phyloP scores from a whole-genome alignment of 1,140 invertebrate species.

The Drosophila asahinai region DNA sequence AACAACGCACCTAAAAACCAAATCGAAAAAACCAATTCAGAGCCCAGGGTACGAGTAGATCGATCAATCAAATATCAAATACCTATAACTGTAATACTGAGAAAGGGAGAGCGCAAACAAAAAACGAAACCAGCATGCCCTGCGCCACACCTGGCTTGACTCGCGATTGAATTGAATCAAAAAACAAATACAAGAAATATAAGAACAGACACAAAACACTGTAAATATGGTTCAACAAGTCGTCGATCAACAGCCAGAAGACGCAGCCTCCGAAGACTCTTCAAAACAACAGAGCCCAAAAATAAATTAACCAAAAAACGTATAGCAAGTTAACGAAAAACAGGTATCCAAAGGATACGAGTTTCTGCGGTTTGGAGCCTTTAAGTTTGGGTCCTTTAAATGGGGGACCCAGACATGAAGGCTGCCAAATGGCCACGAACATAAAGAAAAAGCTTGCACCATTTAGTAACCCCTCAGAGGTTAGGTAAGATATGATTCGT shows the following conservation, averaged over 20 bases:
- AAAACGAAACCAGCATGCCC: slow-evolving; percentile 73
- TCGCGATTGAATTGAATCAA: slow-evolving; percentile 82
- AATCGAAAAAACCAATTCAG: slow-evolving; percentile 48
- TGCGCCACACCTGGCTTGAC: slow-evolving; percentile 83
- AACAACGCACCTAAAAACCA: slow-evolving; percentile 57
- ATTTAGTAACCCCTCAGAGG: slow-evolving; percentile 46
- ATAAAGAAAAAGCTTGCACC: slow-evolving; percentile 13
- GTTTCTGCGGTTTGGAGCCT: slow-evolving; percentile 51
- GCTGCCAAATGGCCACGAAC: slow-evolving; percentile 28
- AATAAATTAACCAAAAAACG: slow-evolving; percentile 4
- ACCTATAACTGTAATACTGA: slow-evolving; percentile 29
- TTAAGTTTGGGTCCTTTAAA: slow-evolving; percentile 66
- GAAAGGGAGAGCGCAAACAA: slow-evolving; percentile 46
- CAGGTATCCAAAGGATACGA: slow-evolving; percentile 21
- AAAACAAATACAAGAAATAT: slow-evolving; percentile 35
- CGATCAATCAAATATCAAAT: slow-evolving; percentile 26
- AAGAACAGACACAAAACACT: slow-evolving; percentile 64
- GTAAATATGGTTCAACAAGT: slow-evolving; percentile 72
- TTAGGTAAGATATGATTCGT: slow-evolving; percentile 77
- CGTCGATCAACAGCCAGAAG: slow-evolving; percentile 57
- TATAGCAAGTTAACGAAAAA: slow-evolving; percentile 17
- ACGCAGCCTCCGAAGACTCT: slow-evolving; percentile 52
- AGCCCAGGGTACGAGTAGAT: slow-evolving; percentile 55
- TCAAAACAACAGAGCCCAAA: slow-evolving; percentile 42
- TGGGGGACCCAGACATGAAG: slow-evolving; percentile 67